Evolutionary conservation across 92 coral and sea anemone species (phyloP).

Genomic region (Phenganax marumi): DNA sequence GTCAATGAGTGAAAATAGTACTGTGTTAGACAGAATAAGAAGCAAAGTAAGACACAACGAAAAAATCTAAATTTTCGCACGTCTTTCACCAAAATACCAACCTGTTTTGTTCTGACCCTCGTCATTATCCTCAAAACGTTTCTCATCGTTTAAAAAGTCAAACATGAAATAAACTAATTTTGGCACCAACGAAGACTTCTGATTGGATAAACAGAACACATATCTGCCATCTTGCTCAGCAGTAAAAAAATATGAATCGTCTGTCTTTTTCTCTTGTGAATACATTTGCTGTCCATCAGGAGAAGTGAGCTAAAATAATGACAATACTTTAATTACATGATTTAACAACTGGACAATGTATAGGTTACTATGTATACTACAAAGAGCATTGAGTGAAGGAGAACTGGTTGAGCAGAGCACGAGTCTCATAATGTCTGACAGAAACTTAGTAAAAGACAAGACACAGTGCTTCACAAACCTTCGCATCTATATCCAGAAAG

Average conservation of each 20-base stretch:
- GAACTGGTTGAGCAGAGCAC: too few relatives aligned
- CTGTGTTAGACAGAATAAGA: too few relatives aligned
- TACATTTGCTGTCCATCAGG: slow-evolving; percentile 39
- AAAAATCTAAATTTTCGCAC: background rate
- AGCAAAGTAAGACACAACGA: background rate
- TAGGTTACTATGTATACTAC: too few relatives aligned
- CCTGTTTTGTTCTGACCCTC: slow-evolving; percentile 27
- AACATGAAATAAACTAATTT: slow-evolving; percentile 44
- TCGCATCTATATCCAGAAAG: slow-evolving; percentile 39
- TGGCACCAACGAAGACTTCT: slow-evolving; percentile 41
- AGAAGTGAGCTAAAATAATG: slow-evolving; percentile 23
- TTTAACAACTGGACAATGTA: too few relatives aligned
- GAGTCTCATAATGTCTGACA: too few relatives aligned
- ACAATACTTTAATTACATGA: too few relatives aligned
- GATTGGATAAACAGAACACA: slow-evolving; percentile 34
- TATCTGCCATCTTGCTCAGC: slow-evolving; percentile 43
- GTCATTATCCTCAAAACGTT: slow-evolving; percentile 25
- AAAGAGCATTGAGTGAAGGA: too few relatives aligned
- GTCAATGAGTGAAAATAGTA: too few relatives aligned
- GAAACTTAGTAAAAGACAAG: too few relatives aligned
- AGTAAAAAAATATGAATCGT: slow-evolving; percentile 41
- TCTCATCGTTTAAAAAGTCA: slow-evolving; percentile 46
- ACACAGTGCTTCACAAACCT: background rate
- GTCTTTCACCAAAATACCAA: background rate
- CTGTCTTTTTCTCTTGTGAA: slow-evolving; percentile 33